Percentiles rank a stretch among this genome's conserved stretches.
These are phyloP conservation scores for Austrolebias charrua DNA, from an alignment of 2,797 vertebrate species.

Conservation along the genomic window DNA sequence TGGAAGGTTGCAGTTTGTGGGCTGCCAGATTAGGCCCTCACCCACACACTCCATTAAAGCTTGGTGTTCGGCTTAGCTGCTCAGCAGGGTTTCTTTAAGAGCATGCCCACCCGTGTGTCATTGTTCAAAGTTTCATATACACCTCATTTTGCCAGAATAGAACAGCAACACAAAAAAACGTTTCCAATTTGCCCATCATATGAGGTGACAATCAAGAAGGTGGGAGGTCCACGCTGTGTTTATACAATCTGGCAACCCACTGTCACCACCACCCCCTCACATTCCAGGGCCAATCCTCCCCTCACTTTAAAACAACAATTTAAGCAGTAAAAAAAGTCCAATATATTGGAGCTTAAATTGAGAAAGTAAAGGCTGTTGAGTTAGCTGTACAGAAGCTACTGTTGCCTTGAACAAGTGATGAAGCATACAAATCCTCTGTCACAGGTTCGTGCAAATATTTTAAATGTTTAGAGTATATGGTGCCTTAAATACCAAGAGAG, in stretches of 20 bases:
- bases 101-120: conserved; percentile 72
- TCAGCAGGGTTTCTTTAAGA: conserved; percentile 65
- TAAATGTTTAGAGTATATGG: too few species aligned
- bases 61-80: conserved; percentile 66
- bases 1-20: conserved; percentile 70
- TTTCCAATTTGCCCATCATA: conserved; percentile 66
- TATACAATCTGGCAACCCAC: conserved; percentile 70
- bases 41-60: conserved; percentile 65
- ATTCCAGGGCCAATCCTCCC: conserved; percentile 24
- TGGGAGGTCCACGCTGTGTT: conserved; percentile 78
- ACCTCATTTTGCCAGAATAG: conserved; percentile 65
- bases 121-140: conserved; percentile 72
- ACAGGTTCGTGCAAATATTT: too few species aligned
- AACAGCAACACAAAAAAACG: conserved; percentile 49
- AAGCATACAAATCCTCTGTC: too few species aligned
- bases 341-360: conserved; percentile 36
- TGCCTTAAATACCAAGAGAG: too few species aligned
- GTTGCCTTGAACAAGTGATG: neutral
- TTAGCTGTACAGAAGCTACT: neutral
- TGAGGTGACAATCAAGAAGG: conserved; percentile 68
- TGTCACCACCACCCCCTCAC: conserved; percentile 46
- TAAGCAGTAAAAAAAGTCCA: conserved; percentile 45
- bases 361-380: neutral
- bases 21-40: conserved; percentile 79
- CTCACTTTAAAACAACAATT: conserved; percentile 35